Conservation (phyloP, 2,797 vertebrate species). For the Acropternis orthonyx region DNA sequence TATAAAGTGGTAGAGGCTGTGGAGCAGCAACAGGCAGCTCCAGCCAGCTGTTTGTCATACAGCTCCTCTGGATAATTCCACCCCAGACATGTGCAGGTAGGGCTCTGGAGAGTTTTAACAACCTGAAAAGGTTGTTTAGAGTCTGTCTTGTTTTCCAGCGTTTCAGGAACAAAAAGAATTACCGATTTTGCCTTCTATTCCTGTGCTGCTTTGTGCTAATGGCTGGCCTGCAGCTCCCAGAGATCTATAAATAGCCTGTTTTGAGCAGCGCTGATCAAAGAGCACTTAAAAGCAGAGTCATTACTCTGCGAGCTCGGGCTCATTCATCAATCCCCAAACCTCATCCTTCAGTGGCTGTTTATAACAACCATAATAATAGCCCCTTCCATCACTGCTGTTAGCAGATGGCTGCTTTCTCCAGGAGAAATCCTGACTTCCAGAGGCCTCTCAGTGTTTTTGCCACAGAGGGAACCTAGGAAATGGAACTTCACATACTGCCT, state of each 20-base stretch:
- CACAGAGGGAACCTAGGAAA: background rate
- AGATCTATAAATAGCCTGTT: conserved; percentile 16
- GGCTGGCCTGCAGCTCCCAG: background rate
- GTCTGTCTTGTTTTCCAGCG: background rate
- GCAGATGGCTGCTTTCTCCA: background rate
- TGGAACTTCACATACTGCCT: background rate
- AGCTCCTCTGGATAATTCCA: background rate
- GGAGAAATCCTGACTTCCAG: background rate
- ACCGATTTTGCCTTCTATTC: background rate
- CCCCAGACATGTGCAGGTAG: background rate
- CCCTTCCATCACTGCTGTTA: background rate
- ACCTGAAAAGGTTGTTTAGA: background rate
- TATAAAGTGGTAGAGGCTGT: background rate
- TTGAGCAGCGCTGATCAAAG: conserved; percentile 12
- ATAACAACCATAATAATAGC: background rate
- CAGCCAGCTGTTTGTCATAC: background rate
- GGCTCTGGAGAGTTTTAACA: background rate
- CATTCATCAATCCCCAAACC: conserved; percentile 7
- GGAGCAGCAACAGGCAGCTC: background rate
- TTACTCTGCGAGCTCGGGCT: background rate
- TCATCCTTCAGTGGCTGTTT: background rate
- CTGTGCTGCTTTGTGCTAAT: background rate
- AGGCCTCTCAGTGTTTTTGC: background rate
- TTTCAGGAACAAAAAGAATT: background rate
- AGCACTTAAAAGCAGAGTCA: conserved; percentile 13